Evolutionary conservation across 2,797 vertebrate species (phyloP).

Genomic region (Prionace glauca): DNA sequence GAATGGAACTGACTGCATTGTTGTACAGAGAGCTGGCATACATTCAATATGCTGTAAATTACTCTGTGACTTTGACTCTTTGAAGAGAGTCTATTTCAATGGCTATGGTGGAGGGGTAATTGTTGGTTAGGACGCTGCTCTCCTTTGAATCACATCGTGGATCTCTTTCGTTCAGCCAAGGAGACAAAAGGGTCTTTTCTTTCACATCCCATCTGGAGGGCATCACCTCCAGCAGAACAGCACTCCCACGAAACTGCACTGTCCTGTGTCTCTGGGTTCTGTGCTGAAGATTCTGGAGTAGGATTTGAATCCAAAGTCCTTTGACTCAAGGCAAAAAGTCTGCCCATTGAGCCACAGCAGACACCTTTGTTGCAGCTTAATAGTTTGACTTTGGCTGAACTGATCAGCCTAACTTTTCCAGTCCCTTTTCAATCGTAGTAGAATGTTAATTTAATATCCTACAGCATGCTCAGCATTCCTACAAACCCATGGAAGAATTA

Average conservation of each 20-base stretch:
- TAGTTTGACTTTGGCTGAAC: not conserved
- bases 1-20: not conserved
- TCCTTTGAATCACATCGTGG: not conserved
- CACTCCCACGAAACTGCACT: not conserved
- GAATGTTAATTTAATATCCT: not conserved
- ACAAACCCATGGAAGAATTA: not conserved
- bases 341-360: not conserved
- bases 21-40: not conserved
- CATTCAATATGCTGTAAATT: not conserved
- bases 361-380: not conserved
- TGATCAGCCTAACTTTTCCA: not conserved
- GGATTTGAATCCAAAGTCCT: not conserved
- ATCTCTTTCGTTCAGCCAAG: not conserved
- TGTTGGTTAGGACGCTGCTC: not conserved
- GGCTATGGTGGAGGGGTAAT: not conserved
- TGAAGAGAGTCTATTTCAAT: not conserved
- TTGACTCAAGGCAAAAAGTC: not conserved
- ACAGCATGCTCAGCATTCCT: no score
- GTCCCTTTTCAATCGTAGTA: not conserved
- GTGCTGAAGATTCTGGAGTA: not conserved
- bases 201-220: not conserved
- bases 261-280: not conserved
- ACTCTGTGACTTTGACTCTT: no score
- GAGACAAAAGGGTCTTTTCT: not conserved
- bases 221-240: not conserved